Evolutionary conservation across 2,888 invertebrate species (phyloP).

Genomic region (Dynastes maya): DNA sequence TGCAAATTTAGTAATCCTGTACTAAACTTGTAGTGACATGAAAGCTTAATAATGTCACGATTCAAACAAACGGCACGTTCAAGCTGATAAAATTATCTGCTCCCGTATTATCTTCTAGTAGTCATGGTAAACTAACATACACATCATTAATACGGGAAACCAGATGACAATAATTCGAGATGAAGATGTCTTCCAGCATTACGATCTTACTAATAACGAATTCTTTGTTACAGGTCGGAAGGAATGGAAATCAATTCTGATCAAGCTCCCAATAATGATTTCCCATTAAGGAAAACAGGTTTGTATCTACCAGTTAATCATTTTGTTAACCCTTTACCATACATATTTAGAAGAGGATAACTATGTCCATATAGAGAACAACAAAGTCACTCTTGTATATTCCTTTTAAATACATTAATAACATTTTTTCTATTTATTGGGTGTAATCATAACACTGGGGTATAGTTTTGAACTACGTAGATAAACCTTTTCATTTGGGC

Average conservation of each 20-base stretch:
- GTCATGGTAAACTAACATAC: neutral
- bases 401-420: too few relatives aligned
- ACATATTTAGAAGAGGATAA: too few relatives aligned
- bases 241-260: constrained; percentile 74
- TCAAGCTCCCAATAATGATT: constrained; percentile 78
- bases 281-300: constrained; percentile 97
- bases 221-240: constrained; percentile 67
- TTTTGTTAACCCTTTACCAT: neutral
- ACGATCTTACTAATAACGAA: neutral
- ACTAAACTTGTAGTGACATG: neutral
- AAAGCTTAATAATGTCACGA: constrained; percentile 6
- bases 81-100: constrained; percentile 22
- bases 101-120: neutral
- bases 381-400: too few relatives aligned
- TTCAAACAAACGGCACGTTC: constrained; percentile 24
- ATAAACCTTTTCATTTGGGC: too few relatives aligned
- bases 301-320: constrained; percentile 61
- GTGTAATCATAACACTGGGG: too few relatives aligned
- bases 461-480: too few relatives aligned
- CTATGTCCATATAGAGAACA: too few relatives aligned
- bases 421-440: too few relatives aligned
- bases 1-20: neutral
- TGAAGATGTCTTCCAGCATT: too few relatives aligned
- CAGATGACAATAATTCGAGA: too few relatives aligned
- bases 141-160: neutral